Base-by-base conservation (phyloP, 2,888 invertebrate genomes). In the Eilema caniola region DNA sequence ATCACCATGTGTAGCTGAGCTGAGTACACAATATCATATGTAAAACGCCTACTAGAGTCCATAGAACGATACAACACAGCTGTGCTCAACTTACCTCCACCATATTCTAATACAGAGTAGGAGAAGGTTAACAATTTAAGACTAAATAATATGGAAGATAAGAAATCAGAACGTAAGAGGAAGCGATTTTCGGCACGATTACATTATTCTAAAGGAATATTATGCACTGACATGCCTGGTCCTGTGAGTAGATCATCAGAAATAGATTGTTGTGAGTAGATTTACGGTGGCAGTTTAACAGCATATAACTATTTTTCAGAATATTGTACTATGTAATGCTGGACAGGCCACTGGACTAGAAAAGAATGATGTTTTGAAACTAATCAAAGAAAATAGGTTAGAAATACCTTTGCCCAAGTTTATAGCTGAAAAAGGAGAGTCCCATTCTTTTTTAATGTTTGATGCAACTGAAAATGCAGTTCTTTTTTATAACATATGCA, bases 331-430 rank as follows among this genome's bases (percentile, higher is more conserved):
- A n/a, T 98, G 98, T 82, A 99, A 99, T 93, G 97, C 97, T 33
- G 99, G 99, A 1, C 96, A 98, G 73, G 97, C 97, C 3, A 98
- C 97, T 79, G 98, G 98, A 8, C 93, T 98, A 28, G 95, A 96
- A 8, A 96, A 97, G 87, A 96, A 97, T 84, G 87, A 92, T 63
- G 85, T 99, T 14, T 86, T 96, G 8, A 87, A 95, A 59, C 85
- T 98, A 7, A 88, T 97, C 33, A 86, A 93, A 60, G 88, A 96
- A 8, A 96, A 97, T 67, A 85, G 91, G 7, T 85, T 93, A 69
- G 93, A 94, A 88, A 96, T 97, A 1, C 72, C 85, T 28, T 87
- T 97, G 2, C 95, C 96, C 25, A 96, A 96, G 64, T 95, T 98
- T 56, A 89, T 97, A 53, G 97, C 98, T 95, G 89, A 97, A 74